phyloP scores from a whole-genome alignment of 2,113 vertebrate genomes.

The Australoheros scitulus region DNA sequence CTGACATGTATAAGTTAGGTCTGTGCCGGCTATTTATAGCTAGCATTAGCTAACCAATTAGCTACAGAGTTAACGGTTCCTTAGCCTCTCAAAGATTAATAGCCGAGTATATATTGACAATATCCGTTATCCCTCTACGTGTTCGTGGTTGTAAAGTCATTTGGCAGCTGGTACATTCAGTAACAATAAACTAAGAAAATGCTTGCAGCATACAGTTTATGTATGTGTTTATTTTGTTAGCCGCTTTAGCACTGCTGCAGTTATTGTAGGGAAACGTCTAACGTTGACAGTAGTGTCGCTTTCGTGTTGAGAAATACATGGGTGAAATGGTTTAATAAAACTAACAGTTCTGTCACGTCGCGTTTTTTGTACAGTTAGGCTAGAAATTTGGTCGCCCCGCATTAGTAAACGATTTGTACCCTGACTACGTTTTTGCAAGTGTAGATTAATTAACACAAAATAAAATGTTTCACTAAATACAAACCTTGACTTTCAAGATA shows the following conservation, averaged over 20 bases:
- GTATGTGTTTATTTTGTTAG: background rate
- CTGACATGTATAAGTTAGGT: background rate
- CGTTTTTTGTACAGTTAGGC: background rate
- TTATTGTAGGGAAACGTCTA: background rate
- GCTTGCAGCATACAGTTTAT: background rate
- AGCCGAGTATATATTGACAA: background rate
- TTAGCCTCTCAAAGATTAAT: conserved; percentile 22
- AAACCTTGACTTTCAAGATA: background rate
- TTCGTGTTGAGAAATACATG: background rate
- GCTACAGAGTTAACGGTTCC: conserved; percentile 25
- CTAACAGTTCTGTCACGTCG: background rate
- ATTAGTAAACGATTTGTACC: background rate
- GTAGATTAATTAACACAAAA: background rate
- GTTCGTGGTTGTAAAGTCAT: background rate
- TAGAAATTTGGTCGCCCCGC: background rate
- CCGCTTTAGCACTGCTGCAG: background rate
- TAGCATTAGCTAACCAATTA: conserved; percentile 42
- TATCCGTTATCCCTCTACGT: background rate
- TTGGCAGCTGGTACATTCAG: background rate
- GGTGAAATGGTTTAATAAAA: background rate
- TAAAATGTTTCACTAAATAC: background rate
- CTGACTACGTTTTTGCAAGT: too few relatives aligned
- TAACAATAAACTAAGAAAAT: too few relatives aligned
- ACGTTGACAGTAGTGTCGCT: background rate
- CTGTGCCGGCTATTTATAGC: background rate